These are phyloP conservation scores for Xiphydria camelus DNA, from an alignment of 2,888 invertebrate genomes.

Conservation along the genomic window DNA sequence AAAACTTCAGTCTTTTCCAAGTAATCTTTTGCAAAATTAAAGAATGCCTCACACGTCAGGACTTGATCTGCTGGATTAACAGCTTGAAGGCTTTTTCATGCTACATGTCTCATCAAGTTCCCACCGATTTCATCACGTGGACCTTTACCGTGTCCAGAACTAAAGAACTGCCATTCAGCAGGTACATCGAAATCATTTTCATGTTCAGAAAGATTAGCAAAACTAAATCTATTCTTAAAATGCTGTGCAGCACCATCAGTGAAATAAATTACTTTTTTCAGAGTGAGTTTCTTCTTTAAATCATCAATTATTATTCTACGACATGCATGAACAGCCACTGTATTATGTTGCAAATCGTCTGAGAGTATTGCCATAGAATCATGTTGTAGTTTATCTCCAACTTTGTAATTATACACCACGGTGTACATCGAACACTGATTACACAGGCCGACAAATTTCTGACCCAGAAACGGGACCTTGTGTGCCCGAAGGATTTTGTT, in stretches of 20 bases:
- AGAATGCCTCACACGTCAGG: too few species aligned
- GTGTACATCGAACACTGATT: too few species aligned
- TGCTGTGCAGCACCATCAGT: slow-evolving; percentile 15
- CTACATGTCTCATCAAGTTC: slow-evolving; percentile 22
- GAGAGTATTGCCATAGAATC: slow-evolving; percentile 13
- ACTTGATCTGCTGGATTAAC: slow-evolving; percentile 7
- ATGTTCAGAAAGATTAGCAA: slow-evolving; percentile 10
- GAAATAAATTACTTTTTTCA: slow-evolving; percentile 11
- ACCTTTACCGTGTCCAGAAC: slow-evolving; percentile 31
- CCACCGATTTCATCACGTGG: slow-evolving; percentile 33
- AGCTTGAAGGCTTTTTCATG: slow-evolving; percentile 10
- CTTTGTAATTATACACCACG: background rate
- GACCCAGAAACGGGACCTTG: too few species aligned
- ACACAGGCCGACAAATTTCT: too few species aligned
- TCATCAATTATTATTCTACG: slow-evolving; percentile 4
- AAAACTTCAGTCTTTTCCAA: too few species aligned
- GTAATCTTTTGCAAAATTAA: too few species aligned
- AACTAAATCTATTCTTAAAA: slow-evolving; percentile 13
- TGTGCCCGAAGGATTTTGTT: too few species aligned
- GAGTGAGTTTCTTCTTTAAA: slow-evolving; percentile 8
- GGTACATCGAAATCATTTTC: slow-evolving; percentile 11
- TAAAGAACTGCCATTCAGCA: slow-evolving; percentile 36
- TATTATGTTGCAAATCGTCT: slow-evolving; percentile 9
- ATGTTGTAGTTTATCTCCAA: slow-evolving; percentile 6
- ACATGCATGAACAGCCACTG: slow-evolving; percentile 6